Evolutionary conservation across 2,888 invertebrate species (phyloP), one percentile per base, ranked within the genome.

Genomic region (Heliconius ethilla): DNA sequence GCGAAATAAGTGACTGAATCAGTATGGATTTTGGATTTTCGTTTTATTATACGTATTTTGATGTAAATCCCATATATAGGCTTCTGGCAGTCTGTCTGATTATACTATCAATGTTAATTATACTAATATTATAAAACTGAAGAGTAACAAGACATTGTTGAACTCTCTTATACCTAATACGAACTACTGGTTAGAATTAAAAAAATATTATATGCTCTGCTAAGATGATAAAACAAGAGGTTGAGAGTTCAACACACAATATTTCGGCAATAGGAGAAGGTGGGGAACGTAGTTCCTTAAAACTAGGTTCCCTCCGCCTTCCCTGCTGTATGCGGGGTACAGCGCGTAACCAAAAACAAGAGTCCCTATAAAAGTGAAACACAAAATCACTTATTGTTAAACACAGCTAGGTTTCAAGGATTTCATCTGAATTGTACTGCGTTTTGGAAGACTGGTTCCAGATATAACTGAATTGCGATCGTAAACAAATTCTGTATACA

Each of bases 401-500:
- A 72, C 33, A 59, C 59, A 72, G 13, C 72, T 55, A 72, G n/a
- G 15, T 33, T 72, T 72, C 59, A 33, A 72, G 72, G 59, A 59
- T 72, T 70, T 55, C 55, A 59, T 72, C 59, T 72, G 59, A 37
- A 55, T 72, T n/a, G 70, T 29, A 33, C 59, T 69, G 59, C 9
- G 25, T 72, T 72, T 72, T 72, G 72, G 72, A 37, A 72, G 74
- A 63, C 29, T 74, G 65, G 27, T 25, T 63, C 76, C 72, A 77
- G 72, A 77, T 72, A 77, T 77, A 77, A 27, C 74, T 40, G 74
- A 74, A 59, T n/a, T 72, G 74, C 74, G 74, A 74, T 74, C 75
- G 79, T 78, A 75, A 79, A 79, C 79, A 78, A 69, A 15, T 66
- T 67, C 22, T 84, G 84, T 84, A 83, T 84, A 84, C 83, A 82